A percentile compares a stretch with the other conserved stretches of the same genome.
Conservation (phyloP, 2,888 invertebrate species). For the Adela reaumurella region DNA sequence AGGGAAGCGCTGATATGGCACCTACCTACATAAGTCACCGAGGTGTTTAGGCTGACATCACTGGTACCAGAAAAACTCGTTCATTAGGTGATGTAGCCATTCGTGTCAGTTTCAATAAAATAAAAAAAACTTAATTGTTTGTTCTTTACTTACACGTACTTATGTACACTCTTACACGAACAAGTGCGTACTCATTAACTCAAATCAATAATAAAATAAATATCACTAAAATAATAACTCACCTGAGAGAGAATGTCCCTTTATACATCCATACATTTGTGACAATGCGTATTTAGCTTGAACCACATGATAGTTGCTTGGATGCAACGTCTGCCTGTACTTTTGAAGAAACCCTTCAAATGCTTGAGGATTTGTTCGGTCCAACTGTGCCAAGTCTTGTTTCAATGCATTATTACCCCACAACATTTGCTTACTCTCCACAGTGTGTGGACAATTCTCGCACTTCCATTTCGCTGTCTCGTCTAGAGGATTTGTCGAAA, state of each 20-base stretch:
- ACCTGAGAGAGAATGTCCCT: conserved; percentile 56
- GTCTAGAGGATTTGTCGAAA: conserved; percentile 60
- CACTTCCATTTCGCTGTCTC: conserved; percentile 62
- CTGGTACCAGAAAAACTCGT: too few species aligned
- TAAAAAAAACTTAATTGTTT: too few species aligned
- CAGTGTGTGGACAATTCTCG: conserved; percentile 56
- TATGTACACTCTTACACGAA: too few species aligned
- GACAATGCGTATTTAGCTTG: conserved; percentile 66
- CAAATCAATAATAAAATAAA: background rate
- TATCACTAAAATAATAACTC: conserved; percentile 9
- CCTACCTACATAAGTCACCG: too few species aligned
- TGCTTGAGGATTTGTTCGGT: conserved; percentile 48
- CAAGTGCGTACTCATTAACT: too few species aligned
- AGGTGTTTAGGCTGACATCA: too few species aligned
- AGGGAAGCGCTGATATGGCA: too few species aligned
- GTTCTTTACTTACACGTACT: too few species aligned
- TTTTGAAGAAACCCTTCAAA: conserved; percentile 63
- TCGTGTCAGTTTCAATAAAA: too few species aligned
- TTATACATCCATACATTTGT: conserved; percentile 64
- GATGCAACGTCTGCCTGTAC: conserved; percentile 61
- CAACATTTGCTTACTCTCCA: conserved; percentile 56
- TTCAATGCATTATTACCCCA: conserved; percentile 61
- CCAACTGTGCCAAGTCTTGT: conserved; percentile 53
- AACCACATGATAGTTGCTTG: conserved; percentile 63
- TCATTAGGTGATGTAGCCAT: too few species aligned